Evolutionary conservation across 1,140 invertebrate genomes (phyloP).

Genomic region (Drosophila chauvacae): DNA sequence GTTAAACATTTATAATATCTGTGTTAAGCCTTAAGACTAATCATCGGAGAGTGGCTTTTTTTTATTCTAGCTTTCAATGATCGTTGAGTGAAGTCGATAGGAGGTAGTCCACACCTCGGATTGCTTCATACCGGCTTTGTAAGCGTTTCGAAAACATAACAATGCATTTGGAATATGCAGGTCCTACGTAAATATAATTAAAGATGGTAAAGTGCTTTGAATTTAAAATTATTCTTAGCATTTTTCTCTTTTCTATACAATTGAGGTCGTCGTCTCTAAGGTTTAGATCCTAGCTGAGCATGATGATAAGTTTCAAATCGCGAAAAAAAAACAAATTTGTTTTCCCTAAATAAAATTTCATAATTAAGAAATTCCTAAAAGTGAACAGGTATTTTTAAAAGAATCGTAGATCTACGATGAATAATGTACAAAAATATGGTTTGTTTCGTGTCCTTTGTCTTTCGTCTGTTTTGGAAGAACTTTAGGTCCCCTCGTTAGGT

Average conservation of each 20-base stretch:
- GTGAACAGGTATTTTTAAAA: not conserved
- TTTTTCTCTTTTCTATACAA: not conserved
- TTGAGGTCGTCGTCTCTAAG: not conserved
- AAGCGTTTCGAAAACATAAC: conserved; percentile 29
- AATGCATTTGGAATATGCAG: conserved; percentile 27
- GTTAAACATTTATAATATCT: conserved; percentile 34
- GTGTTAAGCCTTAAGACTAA: not conserved
- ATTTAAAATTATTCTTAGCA: not conserved
- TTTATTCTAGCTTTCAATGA: conserved; percentile 2
- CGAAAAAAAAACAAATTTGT: not conserved
- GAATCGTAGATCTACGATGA: not conserved
- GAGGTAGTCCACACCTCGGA: not conserved
- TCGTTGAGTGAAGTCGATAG: not conserved
- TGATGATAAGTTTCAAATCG: not conserved
- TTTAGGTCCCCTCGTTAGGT: not conserved
- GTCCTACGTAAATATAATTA: not conserved
- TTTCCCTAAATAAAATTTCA: not conserved
- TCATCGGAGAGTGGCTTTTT: not conserved
- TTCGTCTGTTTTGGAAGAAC: not conserved
- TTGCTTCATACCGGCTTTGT: not conserved
- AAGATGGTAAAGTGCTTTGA: not conserved
- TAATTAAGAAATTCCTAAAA: not conserved
- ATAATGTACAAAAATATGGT: not conserved
- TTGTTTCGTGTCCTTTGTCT: not conserved
- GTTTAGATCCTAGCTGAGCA: not conserved